Evolutionary conservation across 2,113 vertebrate species (phyloP).

Genomic region (Trichomycterus rosablanca): DNA sequence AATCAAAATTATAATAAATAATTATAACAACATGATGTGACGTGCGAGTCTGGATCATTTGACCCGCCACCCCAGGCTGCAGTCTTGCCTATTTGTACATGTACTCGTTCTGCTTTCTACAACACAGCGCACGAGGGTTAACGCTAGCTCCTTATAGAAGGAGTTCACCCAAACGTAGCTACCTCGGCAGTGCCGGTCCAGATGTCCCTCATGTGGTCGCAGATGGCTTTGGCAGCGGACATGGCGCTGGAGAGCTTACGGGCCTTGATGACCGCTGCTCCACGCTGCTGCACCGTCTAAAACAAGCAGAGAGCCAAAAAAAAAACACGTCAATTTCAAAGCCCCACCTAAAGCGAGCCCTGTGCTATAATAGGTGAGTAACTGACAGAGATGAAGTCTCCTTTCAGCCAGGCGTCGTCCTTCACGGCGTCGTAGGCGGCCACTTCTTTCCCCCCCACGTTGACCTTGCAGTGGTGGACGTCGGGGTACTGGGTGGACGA

Average conservation of each 20-base stretch:
- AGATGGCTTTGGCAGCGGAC: conserved; percentile 97
- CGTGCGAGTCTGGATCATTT: no score
- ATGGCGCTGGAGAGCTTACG: conserved; percentile 95
- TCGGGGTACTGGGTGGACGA: conserved; percentile 87
- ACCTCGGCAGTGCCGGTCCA: conserved; percentile 92
- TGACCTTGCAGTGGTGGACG: conserved; percentile 75
- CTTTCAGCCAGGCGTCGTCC: conserved; percentile 83
- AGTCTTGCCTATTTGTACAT: no score
- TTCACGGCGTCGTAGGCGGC: conserved; percentile 79
- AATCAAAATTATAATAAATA: no score
- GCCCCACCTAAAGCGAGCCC: no score
- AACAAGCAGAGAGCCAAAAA: background rate
- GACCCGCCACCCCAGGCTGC: no score
- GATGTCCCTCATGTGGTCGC: conserved; percentile 91
- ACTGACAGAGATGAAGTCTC: conserved; percentile 79
- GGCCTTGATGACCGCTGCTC: conserved; percentile 90
- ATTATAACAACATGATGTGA: no score
- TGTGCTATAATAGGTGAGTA: background rate
- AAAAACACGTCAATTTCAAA: background rate
- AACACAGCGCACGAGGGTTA: no score
- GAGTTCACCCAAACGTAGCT: no score
- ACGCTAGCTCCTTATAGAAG: no score
- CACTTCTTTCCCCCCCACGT: conserved; percentile 72
- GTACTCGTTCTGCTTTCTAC: no score
- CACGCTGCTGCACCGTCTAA: conserved; percentile 92